Conservation (phyloP, 2,888 invertebrate genomes). For the Leptopterna dolabrata region DNA sequence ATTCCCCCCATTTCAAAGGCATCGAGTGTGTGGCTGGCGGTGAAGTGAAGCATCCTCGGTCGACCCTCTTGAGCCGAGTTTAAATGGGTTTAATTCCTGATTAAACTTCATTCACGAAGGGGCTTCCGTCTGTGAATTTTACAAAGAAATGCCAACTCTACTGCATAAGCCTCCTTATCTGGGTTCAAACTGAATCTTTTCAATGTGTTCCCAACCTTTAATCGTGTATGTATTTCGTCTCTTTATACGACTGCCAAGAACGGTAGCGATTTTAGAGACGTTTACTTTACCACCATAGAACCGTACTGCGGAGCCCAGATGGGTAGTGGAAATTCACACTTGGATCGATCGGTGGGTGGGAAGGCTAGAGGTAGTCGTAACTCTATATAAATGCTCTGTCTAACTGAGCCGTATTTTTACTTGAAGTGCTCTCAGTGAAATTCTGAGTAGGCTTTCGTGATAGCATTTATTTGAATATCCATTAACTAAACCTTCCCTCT, state of each 20-base stretch:
- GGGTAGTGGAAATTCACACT: not conserved
- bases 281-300: not conserved
- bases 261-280: too few species aligned
- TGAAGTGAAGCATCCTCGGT: not conserved
- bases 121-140: not conserved
- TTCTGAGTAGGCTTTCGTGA: not conserved
- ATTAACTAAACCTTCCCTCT: not conserved
- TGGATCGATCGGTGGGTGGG: not conserved
- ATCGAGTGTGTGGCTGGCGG: conserved; percentile 22
- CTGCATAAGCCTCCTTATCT: not conserved
- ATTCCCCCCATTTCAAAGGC: conserved; percentile 13
- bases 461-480: not conserved
- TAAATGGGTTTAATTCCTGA: conserved; percentile 46
- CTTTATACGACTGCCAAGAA: not conserved
- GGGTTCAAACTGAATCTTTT: not conserved
- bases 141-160: not conserved
- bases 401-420: not conserved
- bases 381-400: not conserved
- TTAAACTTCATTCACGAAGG: conserved; percentile 30
- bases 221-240: not conserved
- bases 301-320: not conserved
- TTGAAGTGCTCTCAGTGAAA: not conserved
- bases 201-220: not conserved
- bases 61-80: conserved; percentile 35
- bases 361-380: not conserved